These are phyloP conservation scores for Bradypus variegatus DNA, from an alignment of 2,797 vertebrate species.

Conservation along the genomic window DNA sequence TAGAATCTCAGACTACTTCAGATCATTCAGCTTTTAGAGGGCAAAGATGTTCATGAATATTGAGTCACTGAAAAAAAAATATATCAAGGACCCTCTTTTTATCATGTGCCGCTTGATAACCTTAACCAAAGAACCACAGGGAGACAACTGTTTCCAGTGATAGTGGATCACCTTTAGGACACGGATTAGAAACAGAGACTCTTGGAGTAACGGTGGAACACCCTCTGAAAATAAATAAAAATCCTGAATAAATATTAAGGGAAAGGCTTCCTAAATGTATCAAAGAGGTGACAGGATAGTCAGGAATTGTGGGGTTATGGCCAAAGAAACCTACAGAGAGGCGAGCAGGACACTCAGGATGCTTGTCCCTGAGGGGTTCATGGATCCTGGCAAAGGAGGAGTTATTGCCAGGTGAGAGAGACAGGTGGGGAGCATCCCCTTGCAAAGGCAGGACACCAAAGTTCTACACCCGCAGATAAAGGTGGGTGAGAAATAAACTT, in stretches of 20 bases:
- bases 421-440: too few relatives aligned
- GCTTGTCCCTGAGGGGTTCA: background rate
- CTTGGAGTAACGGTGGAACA: background rate
- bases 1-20: background rate
- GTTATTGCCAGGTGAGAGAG: background rate
- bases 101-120: rapidly evolving
- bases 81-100: background rate
- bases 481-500: background rate
- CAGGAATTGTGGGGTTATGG: background rate
- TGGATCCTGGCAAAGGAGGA: background rate
- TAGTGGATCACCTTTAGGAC: too few relatives aligned
- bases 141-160: background rate
- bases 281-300: background rate
- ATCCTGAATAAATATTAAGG: background rate
- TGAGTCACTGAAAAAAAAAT: background rate
- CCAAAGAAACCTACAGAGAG: background rate
- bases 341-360: too few relatives aligned
- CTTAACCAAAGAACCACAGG: background rate
- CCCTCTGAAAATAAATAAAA: background rate
- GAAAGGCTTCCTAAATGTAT: background rate
- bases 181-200: too few relatives aligned
- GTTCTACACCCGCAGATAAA: background rate
- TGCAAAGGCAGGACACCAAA: too few relatives aligned
- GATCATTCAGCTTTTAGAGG: background rate
- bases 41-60: background rate